Evolutionary conservation across 2,797 vertebrate species (phyloP), one percentile per base, ranked within the genome.

Genomic region (Cynopterus sphinx): DNA sequence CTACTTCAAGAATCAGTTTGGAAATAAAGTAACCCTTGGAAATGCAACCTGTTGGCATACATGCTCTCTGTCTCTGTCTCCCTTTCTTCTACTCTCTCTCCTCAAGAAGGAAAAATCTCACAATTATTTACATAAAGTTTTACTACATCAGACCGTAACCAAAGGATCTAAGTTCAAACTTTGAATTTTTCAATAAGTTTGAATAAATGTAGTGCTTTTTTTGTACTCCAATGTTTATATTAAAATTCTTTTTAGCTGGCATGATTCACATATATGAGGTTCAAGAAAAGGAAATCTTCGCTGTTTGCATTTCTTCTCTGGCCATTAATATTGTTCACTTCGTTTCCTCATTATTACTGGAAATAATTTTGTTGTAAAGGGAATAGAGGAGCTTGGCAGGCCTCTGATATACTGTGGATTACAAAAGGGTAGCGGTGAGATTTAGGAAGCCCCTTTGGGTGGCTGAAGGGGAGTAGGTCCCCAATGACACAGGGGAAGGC

Each of bases 91-190:
- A 53, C 5, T 33, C 13, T 68, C 53, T 55, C 63, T 82, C 53
- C 74, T 91, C 73, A 53, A 82, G 36, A 63, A 82, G 51, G 6
- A 71, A 77, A 79, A 75, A 46, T 15, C 21, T 77, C 49, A 63
- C n/a, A 75, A 1, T 87, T 89, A 82, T 92, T 88, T 94, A 85
- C 28, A 46, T 68, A 39, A 90, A 53, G 68, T 51, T 90, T 87
- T 95, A 61, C 90, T 75, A 51, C 85, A 87, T 73, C 77, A 92
- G 67, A 74, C 70, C 36, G 28, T 73, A 77, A 82, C 82, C n/a
- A 36, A 92, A 94, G 74, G 43, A 65, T 36, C 63, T 68, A 78
- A 67, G 55, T 92, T 85, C 87, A 81, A 82, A 95, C 57, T 93
- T 53, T 33, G 61, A 94, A 31, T 85, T 81, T 95, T 94, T 92